Base-by-base conservation (phyloP, 2,113 vertebrate species). In the Antennarius striatus region DNA sequence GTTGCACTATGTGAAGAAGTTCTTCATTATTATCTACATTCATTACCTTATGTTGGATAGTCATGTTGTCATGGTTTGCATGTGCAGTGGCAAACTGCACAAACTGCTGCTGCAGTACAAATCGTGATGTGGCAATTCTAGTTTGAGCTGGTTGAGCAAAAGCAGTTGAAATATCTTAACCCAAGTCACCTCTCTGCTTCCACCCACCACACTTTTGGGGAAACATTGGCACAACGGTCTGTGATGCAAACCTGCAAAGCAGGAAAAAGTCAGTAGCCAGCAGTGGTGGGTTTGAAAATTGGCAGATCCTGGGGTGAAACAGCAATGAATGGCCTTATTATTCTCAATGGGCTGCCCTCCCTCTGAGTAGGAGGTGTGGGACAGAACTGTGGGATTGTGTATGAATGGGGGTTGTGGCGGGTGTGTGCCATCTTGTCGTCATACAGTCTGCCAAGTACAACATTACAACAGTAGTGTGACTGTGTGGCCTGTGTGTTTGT, bases 281-380 rank as follows among this genome's bases (percentile, higher is more conserved):
- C 85, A 88, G 79, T 75, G 84, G 80, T 72, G 58, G 64, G 51
- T 61, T 71, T 83, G 75, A 82, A 75, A 75, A 66, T 87, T 84
- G 69, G 85, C 80, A 86, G 68, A 73, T 84, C 67, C 63, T 63
- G 71, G 62, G 66, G 61, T 75, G 71, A 80, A 84, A 71, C 63
- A 43, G 77, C 72, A 89, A 89, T 91, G 88, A 91, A 88, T 84
- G 86, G 71, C 68, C 83, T 82, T 81, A 79, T 90, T 89, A 84
- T 85, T 73, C 58, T 86, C 78, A 68, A 68, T 63, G 63, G 68
- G 76, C 81, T 77, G 67, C 70, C 80, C 57, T 84, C 75, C 76
- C 39, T 73, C 48, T 50, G 50, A 61, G 69, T 60, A 68, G 71
- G 62, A 79, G 67, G 73, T 73, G 81, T 76, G 79, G 71, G 63